phyloP scores from a whole-genome alignment of 2,797 vertebrate genomes.

The Peromyscus eremicus region DNA sequence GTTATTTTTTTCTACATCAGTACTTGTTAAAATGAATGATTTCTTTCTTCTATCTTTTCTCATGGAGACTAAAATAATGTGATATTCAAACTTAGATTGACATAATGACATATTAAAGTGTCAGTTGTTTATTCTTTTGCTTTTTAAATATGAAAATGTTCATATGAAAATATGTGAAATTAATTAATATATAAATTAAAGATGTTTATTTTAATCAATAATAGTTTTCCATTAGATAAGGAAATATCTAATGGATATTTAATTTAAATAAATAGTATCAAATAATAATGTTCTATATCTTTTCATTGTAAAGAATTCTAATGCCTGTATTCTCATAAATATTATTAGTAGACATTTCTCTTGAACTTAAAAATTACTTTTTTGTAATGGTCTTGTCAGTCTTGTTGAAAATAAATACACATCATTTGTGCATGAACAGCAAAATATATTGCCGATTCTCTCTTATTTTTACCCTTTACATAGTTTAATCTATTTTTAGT shows the following conservation, averaged over 20 bases:
- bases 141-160: conserved; percentile 86
- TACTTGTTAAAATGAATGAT: neutral
- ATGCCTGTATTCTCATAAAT: neutral
- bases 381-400: conserved; percentile 36
- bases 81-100: conserved; percentile 89
- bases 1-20: neutral
- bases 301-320: conserved; percentile 3
- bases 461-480: conserved; percentile 75
- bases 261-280: neutral
- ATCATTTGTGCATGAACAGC: conserved; percentile 66
- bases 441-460: conserved; percentile 78
- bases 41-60: neutral
- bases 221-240: conserved; percentile 53
- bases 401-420: conserved; percentile 68
- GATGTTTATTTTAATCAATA: conserved; percentile 82
- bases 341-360: neutral
- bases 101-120: conserved; percentile 91
- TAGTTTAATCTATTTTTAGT: conserved; percentile 83
- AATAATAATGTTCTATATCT: conserved; percentile 69
- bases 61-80: conserved; percentile 71
- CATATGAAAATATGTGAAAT: conserved; percentile 56
- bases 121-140: conserved; percentile 90
- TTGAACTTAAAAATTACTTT: conserved; percentile 56
- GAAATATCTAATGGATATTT: too few relatives aligned
- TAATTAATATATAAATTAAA: conserved; percentile 56